Conservation (phyloP, 2,797 vertebrate genomes). For the Delichon dasypus region DNA sequence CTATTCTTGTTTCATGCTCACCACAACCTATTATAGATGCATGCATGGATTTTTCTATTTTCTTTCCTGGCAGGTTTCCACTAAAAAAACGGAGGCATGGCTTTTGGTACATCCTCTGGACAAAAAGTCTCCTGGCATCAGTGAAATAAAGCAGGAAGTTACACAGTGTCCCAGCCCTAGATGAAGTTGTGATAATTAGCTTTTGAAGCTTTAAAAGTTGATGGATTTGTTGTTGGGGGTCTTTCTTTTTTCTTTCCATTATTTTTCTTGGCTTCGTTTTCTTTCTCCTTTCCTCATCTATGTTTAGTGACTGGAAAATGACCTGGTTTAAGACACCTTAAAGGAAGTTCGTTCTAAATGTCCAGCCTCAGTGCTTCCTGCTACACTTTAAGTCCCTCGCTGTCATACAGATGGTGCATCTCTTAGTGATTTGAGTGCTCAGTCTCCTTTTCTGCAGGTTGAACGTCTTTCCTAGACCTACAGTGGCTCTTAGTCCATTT, state of each 20-base stretch:
- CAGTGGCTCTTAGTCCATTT: neutral
- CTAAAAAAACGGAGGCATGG: neutral
- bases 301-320: neutral
- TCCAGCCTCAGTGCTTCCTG: neutral
- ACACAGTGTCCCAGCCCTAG: slow-evolving; percentile 38
- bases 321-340: neutral
- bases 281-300: neutral
- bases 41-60: neutral
- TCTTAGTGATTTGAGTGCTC: neutral
- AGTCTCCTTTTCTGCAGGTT: neutral
- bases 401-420: neutral
- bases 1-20: neutral
- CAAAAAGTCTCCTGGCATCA: slow-evolving; percentile 75
- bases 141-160: slow-evolving; percentile 48
- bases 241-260: neutral
- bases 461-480: neutral
- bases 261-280: neutral
- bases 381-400: neutral
- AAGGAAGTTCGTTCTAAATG: neutral
- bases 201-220: neutral
- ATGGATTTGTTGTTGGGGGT: neutral
- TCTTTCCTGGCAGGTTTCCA: neutral
- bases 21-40: neutral
- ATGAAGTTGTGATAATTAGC: slow-evolving; percentile 64
- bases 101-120: slow-evolving; percentile 76